Evolutionary conservation across 1,140 invertebrate species (phyloP).

Genomic region (Pogonus chalceus): DNA sequence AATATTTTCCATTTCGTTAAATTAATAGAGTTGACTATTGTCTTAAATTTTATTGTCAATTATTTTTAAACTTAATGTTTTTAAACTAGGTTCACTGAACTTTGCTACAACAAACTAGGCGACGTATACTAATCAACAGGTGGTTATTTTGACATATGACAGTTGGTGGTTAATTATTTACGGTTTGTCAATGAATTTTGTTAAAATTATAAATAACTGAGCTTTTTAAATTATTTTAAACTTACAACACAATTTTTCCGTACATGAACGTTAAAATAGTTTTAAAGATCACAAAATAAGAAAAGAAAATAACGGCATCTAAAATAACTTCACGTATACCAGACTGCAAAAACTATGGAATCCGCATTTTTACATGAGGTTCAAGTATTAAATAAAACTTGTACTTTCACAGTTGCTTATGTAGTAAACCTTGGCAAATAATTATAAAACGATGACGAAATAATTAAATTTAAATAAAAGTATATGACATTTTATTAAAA

Average conservation of each 20-base stretch:
- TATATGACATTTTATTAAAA: neutral
- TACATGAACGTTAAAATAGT: neutral
- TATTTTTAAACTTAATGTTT: too few relatives aligned
- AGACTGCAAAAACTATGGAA: neutral
- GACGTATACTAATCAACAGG: neutral
- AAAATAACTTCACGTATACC: neutral
- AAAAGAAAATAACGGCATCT: neutral
- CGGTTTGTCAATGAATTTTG: neutral
- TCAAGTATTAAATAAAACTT: neutral
- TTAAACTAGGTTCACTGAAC: neutral
- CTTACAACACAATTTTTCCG: neutral
- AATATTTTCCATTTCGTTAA: too few relatives aligned
- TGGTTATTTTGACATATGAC: neutral
- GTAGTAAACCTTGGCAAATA: neutral
- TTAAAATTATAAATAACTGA: neutral
- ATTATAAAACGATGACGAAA: neutral
- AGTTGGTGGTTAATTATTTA: neutral
- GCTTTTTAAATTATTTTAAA: neutral
- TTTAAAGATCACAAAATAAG: neutral
- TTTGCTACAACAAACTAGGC: neutral
- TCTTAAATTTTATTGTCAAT: too few relatives aligned
- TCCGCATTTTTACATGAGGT: neutral
- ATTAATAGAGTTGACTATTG: too few relatives aligned
- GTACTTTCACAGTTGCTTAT: neutral
- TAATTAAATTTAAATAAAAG: neutral